phyloP scores from a whole-genome alignment of 2,113 vertebrate species.

The Gasterosteus nipponicus region DNA sequence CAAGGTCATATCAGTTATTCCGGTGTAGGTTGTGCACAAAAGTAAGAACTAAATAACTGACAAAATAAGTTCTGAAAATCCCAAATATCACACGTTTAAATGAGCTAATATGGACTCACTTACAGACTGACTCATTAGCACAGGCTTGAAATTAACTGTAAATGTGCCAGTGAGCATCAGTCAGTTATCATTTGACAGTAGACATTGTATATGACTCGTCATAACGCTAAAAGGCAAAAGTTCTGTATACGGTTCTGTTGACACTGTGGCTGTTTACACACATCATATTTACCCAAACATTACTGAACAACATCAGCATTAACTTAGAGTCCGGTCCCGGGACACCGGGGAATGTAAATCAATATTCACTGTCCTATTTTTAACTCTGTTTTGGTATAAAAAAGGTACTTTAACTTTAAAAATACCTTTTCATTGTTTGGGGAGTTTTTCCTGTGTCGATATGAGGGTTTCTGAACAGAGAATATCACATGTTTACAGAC shows the following conservation, averaged over 20 bases:
- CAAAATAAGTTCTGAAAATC: no score
- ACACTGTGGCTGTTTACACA: neutral
- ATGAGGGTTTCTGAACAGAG: no score
- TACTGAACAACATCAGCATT: neutral
- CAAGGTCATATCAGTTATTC: neutral
- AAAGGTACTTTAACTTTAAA: neutral
- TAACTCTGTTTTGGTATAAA: neutral
- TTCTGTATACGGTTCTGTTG: no score
- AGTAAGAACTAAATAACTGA: neutral
- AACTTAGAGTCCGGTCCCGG: neutral
- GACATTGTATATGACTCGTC: no score
- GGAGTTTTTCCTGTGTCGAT: no score
- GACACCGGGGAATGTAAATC: neutral
- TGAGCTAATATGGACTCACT: neutral
- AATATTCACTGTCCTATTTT: neutral
- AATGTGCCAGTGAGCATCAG: neutral
- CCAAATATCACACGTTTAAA: neutral
- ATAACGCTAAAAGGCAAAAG: neutral
- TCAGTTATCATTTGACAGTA: neutral
- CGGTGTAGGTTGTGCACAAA: neutral
- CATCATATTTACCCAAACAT: neutral
- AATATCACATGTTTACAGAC: no score
- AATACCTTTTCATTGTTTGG: no score
- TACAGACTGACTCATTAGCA: neutral
- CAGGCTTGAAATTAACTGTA: neutral